A percentile compares a stretch with the other conserved stretches of the same genome.
These are phyloP conservation scores for Allolobophora icterica DNA, from an alignment of 2,888 invertebrate species.

Conservation along the genomic window DNA sequence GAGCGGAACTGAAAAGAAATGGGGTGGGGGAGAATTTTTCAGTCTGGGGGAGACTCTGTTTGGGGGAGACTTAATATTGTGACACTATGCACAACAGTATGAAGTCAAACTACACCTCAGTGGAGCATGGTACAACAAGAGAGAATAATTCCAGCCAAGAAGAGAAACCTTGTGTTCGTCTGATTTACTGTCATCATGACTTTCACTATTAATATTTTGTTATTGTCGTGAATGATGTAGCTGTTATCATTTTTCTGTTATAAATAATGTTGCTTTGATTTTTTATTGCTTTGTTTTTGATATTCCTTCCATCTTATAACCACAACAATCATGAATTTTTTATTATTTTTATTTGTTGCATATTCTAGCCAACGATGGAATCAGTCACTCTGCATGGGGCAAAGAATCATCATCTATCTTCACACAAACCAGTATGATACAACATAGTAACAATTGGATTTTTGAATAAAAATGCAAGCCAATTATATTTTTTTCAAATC, in stretches of 20 bases:
- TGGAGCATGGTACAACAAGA: neutral
- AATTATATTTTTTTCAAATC: neutral
- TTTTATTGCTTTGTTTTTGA: no score
- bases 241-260: neutral
- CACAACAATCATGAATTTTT: neutral
- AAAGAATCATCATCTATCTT: neutral
- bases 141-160: neutral
- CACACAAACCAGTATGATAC: neutral
- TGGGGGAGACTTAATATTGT: no score
- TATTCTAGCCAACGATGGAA: neutral
- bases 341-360: neutral
- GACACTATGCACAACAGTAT: neutral
- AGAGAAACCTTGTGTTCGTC: neutral
- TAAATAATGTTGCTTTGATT: neutral
- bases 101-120: neutral
- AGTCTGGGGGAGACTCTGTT: no score
- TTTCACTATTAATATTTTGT: neutral
- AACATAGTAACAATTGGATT: neutral
- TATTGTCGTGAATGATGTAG: neutral
- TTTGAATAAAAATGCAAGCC: neutral
- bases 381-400: neutral
- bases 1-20: no score
- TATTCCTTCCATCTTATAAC: neutral
- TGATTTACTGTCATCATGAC: neutral
- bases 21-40: no score